Evolutionary conservation across 2,797 vertebrate species (phyloP), one percentile per base, ranked within the genome.

Genomic region (Melanotaenia trifasciata): DNA sequence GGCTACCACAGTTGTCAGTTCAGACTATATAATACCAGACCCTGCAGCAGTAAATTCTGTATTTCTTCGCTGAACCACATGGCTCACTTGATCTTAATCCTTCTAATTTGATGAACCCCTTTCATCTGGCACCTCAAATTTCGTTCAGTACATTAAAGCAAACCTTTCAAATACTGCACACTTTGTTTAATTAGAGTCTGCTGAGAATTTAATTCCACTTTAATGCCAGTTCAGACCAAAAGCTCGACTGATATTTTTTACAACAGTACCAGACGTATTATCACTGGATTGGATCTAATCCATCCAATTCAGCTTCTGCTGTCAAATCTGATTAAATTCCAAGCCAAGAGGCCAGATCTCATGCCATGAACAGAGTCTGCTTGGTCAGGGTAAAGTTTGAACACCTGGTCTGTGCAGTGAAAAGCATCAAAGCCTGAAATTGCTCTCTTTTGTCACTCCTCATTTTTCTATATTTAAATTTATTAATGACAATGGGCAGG

Each of bases 31-130:
- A 5, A 54, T 8, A 11, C 8, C 12, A 51, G 58, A 13, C 54
- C 24, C 20, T 7, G 18, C 28, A 59, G 36, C 58, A 43, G 38
- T 33, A 33, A 18, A 5, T 5, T 16, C 18, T 71, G 24, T 30
- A 26, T 57, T 58, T 22, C 56, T 50, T 36, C 54, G 38, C 14
- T 6, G 30, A 18, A 68, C 43, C 24, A 22, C 24, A 67, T 58
- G 22, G 51, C 58, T 64, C 53, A 32, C 3, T 47, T 73, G n/a
- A 65, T 78, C 18, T 58, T 73, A 76, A 85, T 81, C 85, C 53
- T 70, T 64, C 62, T 72, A 66, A 69, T 86, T 72, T 80, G 67
- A 45, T 70, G 53, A 84, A 79, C 71, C 65, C 28, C 62, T 38
- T 73, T 64, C 66, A 77, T 80, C 67, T 78, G 65, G 9, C 30